Percentiles rank a stretch among this genome's conserved stretches.
phyloP scores from a whole-genome alignment of 2,888 invertebrate species.

The Drosophila multiciliata region DNA sequence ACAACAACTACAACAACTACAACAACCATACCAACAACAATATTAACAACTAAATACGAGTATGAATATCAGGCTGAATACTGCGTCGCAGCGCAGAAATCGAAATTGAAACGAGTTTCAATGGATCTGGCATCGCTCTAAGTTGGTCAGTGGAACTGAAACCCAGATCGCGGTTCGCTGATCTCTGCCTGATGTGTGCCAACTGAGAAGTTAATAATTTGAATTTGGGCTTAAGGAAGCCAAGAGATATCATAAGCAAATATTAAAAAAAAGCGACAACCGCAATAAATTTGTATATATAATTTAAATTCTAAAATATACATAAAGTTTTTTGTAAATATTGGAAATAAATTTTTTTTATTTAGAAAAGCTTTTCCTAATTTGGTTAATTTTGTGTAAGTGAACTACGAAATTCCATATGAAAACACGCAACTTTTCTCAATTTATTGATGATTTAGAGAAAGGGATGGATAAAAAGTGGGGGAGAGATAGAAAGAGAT shows the following conservation, averaged over 20 bases:
- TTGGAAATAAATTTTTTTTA: too few species aligned
- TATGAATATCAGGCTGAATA: conserved; percentile 56
- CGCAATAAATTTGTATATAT: too few species aligned
- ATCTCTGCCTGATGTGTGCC: conserved; percentile 4
- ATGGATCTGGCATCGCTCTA: conserved; percentile 35
- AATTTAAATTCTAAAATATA: too few species aligned
- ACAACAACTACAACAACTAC: conserved; percentile 6
- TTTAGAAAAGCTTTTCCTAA: too few species aligned
- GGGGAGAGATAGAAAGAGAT: not conserved
- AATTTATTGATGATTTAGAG: conserved; percentile 58
- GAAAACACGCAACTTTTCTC: conserved; percentile 40
- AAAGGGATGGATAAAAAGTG: not conserved
- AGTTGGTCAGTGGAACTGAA: conserved; percentile 68
- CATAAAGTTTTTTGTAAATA: too few species aligned
- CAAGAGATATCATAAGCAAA: not conserved
- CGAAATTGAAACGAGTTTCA: conserved; percentile 70
- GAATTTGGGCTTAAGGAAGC: not conserved
- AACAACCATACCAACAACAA: conserved; percentile 15
- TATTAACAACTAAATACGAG: conserved; percentile 31
- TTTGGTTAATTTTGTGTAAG: too few species aligned
- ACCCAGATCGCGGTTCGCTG: conserved; percentile 11
- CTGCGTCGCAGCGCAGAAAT: conserved; percentile 51
- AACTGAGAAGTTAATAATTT: not conserved
- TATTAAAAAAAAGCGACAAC: too few species aligned
- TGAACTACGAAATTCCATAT: too few species aligned